phyloP scores from a whole-genome alignment of 2,888 invertebrate species.

The Ellobium chinense region DNA sequence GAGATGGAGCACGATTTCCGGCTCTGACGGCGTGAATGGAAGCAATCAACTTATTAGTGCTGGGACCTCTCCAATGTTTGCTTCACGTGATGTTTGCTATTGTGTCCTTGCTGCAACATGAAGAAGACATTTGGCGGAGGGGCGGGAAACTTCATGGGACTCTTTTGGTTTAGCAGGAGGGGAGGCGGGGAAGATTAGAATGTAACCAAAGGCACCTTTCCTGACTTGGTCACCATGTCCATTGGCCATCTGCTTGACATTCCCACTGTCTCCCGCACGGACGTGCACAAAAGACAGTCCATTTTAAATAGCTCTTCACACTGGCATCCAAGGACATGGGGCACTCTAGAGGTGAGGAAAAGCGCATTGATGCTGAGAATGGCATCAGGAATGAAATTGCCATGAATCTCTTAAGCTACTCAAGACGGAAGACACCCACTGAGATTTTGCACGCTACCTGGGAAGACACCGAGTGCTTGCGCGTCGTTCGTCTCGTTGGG shows the following conservation, averaged over 20 bases:
- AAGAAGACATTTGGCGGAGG: neutral
- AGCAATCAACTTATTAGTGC: constrained; percentile 21
- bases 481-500: no score
- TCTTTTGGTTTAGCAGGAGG: neutral
- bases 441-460: no score
- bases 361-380: no score
- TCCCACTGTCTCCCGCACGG: neutral
- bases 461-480: no score
- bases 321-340: neutral
- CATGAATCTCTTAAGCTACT: no score
- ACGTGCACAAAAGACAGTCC: neutral
- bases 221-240: neutral
- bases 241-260: neutral
- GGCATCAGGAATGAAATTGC: no score
- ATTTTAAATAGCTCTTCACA: no score
- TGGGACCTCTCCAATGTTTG: constrained; percentile 17
- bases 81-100: neutral
- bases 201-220: neutral
- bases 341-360: neutral
- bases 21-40: neutral
- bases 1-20: neutral
- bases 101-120: neutral
- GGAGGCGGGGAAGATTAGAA: neutral
- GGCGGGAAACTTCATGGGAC: neutral
- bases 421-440: no score